Percentiles rank a stretch among this genome's conserved stretches.
Evolutionary conservation across 2,888 invertebrate species (phyloP).

Genomic region (Kryphioiulus occultus): DNA sequence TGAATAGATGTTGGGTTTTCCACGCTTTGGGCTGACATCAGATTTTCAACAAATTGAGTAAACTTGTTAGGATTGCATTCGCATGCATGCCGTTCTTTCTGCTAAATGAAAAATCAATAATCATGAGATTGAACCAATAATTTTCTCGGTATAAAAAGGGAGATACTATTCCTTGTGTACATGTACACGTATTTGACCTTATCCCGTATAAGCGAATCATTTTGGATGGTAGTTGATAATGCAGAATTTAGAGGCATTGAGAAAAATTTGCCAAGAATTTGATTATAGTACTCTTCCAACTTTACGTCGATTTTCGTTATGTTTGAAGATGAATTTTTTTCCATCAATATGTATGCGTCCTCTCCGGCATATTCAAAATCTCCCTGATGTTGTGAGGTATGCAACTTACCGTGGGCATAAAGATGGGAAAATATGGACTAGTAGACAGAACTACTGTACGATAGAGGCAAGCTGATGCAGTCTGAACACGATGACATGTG

Average conservation of each 20-base stretch:
- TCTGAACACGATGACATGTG: not conserved
- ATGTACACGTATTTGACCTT: not conserved
- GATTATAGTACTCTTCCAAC: not conserved
- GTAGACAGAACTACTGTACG: not conserved
- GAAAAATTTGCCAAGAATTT: not conserved
- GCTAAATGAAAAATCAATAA: conserved; percentile 17
- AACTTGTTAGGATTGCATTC: not conserved
- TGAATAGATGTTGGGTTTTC: not conserved
- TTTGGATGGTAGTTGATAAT: not conserved
- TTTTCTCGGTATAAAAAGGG: not conserved
- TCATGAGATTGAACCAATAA: not conserved
- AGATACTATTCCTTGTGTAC: not conserved
- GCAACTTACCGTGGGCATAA: not conserved
- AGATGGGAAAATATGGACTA: conserved; percentile 10
- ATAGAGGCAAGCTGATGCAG: conserved; percentile 17
- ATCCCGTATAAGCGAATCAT: not conserved
- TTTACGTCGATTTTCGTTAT: conserved; percentile 25
- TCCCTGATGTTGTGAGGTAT: not conserved
- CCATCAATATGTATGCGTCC: not conserved
- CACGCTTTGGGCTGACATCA: not conserved
- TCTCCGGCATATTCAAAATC: not conserved
- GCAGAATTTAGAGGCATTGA: not conserved
- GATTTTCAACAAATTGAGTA: not conserved
- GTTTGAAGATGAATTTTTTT: not conserved
- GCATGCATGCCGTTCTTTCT: not conserved